phyloP scores from a whole-genome alignment of 2,888 invertebrate species.

The Microctonus brassicae region DNA sequence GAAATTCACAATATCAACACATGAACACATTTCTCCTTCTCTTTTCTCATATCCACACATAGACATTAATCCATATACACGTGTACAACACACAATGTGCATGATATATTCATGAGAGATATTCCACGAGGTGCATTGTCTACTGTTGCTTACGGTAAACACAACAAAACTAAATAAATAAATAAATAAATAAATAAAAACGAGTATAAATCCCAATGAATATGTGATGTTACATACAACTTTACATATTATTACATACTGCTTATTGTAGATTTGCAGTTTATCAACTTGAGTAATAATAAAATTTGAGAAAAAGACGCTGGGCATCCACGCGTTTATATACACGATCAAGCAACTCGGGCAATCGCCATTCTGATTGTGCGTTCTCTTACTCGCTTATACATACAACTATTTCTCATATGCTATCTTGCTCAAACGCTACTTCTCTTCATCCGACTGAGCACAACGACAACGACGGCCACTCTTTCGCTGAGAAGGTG shows the following conservation, averaged over 20 bases:
- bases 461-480: slow-evolving; percentile 6
- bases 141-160: neutral
- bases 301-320: slow-evolving; percentile 20
- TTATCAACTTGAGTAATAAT: slow-evolving; percentile 4
- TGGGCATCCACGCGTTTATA: slow-evolving; percentile 31
- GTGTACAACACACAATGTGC: slow-evolving; percentile 13
- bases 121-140: slow-evolving; percentile 9
- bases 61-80: slow-evolving; percentile 4
- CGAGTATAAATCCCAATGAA: neutral
- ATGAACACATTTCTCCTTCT: slow-evolving; percentile 25
- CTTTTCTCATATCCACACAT: slow-evolving; percentile 16
- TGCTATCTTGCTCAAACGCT: slow-evolving; percentile 12
- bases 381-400: slow-evolving; percentile 13
- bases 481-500: slow-evolving; percentile 36
- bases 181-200: neutral
- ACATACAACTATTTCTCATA: neutral
- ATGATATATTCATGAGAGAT: slow-evolving; percentile 6
- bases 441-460: slow-evolving; percentile 1
- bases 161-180: neutral
- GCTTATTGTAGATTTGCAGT: neutral
- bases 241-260: no score
- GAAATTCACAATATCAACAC: neutral
- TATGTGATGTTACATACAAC: no score
- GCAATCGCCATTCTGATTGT: slow-evolving; percentile 31
- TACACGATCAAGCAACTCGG: slow-evolving; percentile 32